phyloP scores from a whole-genome alignment of 2,888 invertebrate genomes.

The Callosobruchus maculatus region DNA sequence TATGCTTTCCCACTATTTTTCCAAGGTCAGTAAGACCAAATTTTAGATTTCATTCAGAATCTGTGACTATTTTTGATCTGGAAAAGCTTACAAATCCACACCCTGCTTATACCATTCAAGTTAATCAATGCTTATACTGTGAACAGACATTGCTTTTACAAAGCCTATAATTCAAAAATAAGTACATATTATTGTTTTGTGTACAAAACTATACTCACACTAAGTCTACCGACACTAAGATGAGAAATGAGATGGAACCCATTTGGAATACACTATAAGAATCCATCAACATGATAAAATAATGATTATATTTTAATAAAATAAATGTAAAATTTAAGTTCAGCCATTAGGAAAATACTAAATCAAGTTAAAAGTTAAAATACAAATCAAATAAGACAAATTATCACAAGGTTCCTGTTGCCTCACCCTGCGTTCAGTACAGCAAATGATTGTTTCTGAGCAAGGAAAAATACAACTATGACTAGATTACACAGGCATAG shows the following conservation, averaged over 20 bases:
- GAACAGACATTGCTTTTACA: not conserved
- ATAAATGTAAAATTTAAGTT: not conserved
- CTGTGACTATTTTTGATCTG: no score
- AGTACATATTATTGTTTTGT: not conserved
- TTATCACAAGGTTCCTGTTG: not conserved
- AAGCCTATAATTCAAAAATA: not conserved
- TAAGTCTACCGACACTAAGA: not conserved
- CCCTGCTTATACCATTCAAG: no score
- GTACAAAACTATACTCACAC: not conserved
- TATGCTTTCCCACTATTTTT: not conserved
- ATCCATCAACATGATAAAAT: no score
- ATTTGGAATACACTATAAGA: no score
- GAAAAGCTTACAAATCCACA: not conserved
- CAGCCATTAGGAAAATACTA: not conserved
- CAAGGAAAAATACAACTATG: no score
- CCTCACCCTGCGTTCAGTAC: not conserved
- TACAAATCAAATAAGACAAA: not conserved
- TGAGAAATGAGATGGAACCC: no score
- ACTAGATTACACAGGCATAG: not conserved
- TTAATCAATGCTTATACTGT: not conserved
- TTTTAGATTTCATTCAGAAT: no score
- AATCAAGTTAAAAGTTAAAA: not conserved
- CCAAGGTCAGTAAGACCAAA: no score
- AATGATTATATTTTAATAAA: no score
- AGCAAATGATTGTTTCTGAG: no score